phyloP scores from a whole-genome alignment of 30 jellyfish, hydroid and myxozoan genomes.

The Aurelia aurita complex sp. Pacific region DNA sequence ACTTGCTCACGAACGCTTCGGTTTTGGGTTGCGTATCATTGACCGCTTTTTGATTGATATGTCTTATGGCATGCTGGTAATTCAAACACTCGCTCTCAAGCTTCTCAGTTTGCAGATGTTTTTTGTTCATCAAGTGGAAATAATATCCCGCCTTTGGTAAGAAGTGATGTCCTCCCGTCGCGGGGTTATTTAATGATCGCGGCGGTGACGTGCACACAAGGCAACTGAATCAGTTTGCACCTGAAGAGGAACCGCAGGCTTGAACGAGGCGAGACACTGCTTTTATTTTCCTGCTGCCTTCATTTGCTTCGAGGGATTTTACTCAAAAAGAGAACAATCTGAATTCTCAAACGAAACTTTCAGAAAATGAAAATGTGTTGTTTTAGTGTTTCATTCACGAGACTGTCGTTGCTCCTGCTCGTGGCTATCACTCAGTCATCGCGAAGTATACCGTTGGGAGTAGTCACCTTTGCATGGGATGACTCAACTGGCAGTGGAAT shows the following conservation, averaged over 20 bases:
- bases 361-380: neutral
- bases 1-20: no score
- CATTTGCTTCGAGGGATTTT: neutral
- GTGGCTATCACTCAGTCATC: slow-evolving; percentile 18
- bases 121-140: slow-evolving; percentile 46
- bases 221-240: slow-evolving; percentile 63
- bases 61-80: slow-evolving; percentile 35
- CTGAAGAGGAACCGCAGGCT: slow-evolving; percentile 66
- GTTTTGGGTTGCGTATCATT: neutral
- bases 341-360: neutral
- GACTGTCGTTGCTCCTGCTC: neutral
- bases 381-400: neutral
- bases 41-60: slow-evolving; percentile 29
- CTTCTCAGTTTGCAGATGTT: slow-evolving; percentile 61
- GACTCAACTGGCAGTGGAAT: slow-evolving; percentile 61
- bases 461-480: slow-evolving; percentile 34
- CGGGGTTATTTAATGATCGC: slow-evolving; percentile 59
- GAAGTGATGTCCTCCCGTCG: slow-evolving; percentile 66
- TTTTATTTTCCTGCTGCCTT: neutral
- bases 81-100: slow-evolving; percentile 34
- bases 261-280: slow-evolving; percentile 34
- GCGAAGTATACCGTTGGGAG: slow-evolving; percentile 21
- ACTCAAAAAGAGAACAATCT: neutral
- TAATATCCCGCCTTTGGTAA: slow-evolving; percentile 53
- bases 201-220: slow-evolving; percentile 73